Evolutionary conservation across 2,888 invertebrate species (phyloP).

Genomic region (Tenthredo distinguenda): DNA sequence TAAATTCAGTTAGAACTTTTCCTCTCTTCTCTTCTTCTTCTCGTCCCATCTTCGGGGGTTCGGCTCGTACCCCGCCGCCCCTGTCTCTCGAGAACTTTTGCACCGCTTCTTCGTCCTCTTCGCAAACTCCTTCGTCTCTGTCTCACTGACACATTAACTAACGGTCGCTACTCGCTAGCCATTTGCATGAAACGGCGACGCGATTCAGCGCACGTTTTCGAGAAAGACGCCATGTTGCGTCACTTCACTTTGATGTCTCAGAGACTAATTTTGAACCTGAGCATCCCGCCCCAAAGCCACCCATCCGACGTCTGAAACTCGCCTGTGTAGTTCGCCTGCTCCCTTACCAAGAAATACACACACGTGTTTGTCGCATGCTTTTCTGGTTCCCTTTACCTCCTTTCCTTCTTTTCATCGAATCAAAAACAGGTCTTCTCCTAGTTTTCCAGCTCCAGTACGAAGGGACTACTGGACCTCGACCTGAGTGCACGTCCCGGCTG

Average conservation of each 20-base stretch:
- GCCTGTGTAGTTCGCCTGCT: neutral
- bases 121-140: slow-evolving; percentile 40
- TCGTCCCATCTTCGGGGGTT: slow-evolving; percentile 27
- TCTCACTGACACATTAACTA: slow-evolving; percentile 60
- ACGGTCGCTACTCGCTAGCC: slow-evolving; percentile 51
- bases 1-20: slow-evolving; percentile 59
- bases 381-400: neutral
- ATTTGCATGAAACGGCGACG: slow-evolving; percentile 62
- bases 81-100: neutral
- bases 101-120: slow-evolving; percentile 28
- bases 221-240: slow-evolving; percentile 64
- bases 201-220: slow-evolving; percentile 65
- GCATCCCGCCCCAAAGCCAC: slow-evolving; percentile 54
- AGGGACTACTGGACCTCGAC: neutral
- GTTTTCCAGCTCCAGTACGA: neutral
- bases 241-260: slow-evolving; percentile 66
- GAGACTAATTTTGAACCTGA: slow-evolving; percentile 62
- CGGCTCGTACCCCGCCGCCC: neutral
- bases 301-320: neutral
- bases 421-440: neutral
- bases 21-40: slow-evolving; percentile 37
- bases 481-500: slow-evolving; percentile 40
- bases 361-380: neutral
- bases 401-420: neutral
- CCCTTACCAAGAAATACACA: neutral